Conservation (phyloP, 2,797 vertebrate genomes). For the Choloepus didactylus region DNA sequence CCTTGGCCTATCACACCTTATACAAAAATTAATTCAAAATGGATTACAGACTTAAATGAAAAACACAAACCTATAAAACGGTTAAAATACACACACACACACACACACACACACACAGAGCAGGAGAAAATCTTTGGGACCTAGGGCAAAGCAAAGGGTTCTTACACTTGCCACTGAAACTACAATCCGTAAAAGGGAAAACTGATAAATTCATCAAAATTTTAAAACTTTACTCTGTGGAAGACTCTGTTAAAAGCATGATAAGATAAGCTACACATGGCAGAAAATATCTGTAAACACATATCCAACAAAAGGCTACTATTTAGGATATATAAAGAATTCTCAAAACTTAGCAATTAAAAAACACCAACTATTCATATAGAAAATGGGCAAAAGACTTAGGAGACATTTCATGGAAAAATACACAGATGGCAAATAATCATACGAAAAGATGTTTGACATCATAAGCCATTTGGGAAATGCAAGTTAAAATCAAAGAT, state of each 20-base stretch:
- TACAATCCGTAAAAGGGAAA: neutral
- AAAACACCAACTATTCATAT: neutral
- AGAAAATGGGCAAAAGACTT: conserved; percentile 12
- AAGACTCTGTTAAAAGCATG: neutral
- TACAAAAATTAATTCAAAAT: neutral
- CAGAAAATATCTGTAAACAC: neutral
- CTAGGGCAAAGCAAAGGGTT: neutral
- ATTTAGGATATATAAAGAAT: neutral
- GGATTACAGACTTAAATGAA: neutral
- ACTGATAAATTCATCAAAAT: neutral
- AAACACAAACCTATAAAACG: neutral
- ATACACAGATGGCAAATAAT: neutral
- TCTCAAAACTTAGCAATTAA: neutral
- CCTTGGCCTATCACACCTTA: neutral
- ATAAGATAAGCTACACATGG: conserved; percentile 30
- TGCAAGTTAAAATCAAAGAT: neutral
- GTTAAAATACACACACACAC: neutral
- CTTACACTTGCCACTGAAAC: neutral
- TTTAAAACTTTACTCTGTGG: neutral
- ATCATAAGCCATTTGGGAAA: neutral
- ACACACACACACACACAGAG: neutral
- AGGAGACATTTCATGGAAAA: conserved; percentile 17
- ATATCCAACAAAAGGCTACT: neutral
- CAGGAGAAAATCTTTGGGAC: neutral
- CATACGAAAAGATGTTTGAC: neutral